These are phyloP conservation scores for Zaprionus ornatus DNA, from an alignment of 1,140 invertebrate species.

Conservation along the genomic window DNA sequence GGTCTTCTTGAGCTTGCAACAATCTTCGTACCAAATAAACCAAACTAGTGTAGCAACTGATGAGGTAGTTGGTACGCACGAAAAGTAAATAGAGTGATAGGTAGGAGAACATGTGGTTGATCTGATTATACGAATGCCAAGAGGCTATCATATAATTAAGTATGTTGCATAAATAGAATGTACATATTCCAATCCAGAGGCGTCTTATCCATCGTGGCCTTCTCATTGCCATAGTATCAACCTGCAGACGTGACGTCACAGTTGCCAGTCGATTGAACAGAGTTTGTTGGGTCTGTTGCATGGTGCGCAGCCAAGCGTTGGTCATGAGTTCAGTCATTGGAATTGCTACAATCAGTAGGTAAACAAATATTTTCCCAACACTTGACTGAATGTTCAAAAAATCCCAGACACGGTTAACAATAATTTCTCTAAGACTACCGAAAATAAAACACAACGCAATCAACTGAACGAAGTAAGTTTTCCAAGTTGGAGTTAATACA, in stretches of 20 bases:
- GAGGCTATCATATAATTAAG: background rate
- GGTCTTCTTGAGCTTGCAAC: constrained; percentile 21
- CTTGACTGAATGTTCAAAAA: background rate
- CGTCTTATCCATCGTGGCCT: background rate
- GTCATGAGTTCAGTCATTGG: constrained; percentile 1
- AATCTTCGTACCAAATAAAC: constrained; percentile 25
- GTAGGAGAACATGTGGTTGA: background rate
- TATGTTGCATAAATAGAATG: background rate
- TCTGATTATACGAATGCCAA: background rate
- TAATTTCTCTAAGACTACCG: background rate
- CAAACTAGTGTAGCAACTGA: constrained; percentile 44
- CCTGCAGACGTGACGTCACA: background rate
- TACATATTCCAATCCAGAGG: constrained; percentile 10
- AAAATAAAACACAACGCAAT: background rate
- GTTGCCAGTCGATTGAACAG: constrained; percentile 2
- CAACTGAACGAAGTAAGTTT: background rate
- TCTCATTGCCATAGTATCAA: background rate
- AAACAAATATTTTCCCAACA: background rate
- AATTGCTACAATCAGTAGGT: background rate
- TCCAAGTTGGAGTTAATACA: constrained; percentile 8
- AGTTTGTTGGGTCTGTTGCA: background rate
- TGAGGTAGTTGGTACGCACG: constrained; percentile 35
- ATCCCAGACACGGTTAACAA: background rate
- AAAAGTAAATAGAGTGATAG: constrained; percentile 13
- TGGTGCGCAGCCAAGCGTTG: constrained; percentile 6